Conservation (phyloP, 2,797 vertebrate species). For the Peromyscus attwateri region DNA sequence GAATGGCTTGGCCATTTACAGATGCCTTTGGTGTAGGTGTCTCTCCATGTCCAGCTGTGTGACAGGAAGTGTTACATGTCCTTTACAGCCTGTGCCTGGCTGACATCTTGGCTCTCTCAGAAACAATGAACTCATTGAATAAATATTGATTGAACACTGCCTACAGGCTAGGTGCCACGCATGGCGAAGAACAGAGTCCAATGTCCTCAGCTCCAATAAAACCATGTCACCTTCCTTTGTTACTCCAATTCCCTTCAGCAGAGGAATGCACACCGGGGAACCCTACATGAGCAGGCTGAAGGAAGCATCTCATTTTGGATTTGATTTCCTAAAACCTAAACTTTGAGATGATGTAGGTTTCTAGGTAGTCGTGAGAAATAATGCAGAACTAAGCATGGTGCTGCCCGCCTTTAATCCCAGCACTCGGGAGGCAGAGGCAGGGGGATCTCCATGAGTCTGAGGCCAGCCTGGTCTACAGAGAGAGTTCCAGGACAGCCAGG, state of each 20-base stretch:
- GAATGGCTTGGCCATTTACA: neutral
- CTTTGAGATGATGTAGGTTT: neutral
- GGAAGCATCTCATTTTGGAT: neutral
- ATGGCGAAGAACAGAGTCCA: slow-evolving; percentile 37
- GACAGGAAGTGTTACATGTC: neutral
- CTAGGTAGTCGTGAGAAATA: neutral
- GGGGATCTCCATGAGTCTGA: no score
- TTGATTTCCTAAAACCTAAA: neutral
- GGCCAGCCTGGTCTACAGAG: no score
- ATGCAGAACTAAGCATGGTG: neutral
- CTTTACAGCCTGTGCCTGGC: neutral
- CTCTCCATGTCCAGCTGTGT: neutral
- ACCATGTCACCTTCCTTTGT: neutral
- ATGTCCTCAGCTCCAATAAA: slow-evolving; percentile 37
- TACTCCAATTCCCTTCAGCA: neutral
- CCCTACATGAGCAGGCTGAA: neutral
- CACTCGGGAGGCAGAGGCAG: neutral
- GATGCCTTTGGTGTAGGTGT: neutral
- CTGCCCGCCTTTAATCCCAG: no score
- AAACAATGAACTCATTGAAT: slow-evolving; percentile 68
- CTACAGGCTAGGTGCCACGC: neutral
- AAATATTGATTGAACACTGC: slow-evolving; percentile 74
- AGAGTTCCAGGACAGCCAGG: no score
- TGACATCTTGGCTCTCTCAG: slow-evolving; percentile 62
- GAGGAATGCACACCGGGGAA: neutral